Evolutionary conservation across 2,113 vertebrate species (phyloP), one percentile per base, ranked within the genome.

Genomic region (Oreocharis arfaki): DNA sequence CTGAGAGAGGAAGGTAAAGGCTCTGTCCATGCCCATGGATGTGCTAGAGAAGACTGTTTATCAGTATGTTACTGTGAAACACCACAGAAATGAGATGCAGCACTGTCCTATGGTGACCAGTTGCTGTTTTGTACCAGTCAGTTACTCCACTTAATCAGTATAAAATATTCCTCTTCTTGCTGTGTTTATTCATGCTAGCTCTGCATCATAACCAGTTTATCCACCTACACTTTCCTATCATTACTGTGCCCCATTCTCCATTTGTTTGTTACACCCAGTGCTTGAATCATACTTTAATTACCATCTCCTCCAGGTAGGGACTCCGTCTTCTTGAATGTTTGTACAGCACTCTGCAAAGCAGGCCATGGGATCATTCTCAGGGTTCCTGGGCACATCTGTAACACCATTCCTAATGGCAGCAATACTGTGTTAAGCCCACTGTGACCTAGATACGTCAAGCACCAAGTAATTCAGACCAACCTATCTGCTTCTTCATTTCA

Each of bases 181-280:
- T 87, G 12, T 71, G 67, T 88, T 93, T 90, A 80, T 52, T 90
- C 1, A 0, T 10, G 5, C 53, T 65, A 60, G 41, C 33, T 83
- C 42, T 90, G 13, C 42, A 32, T 90, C 57, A 18, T 71, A 83
- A 89, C 74, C 63, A 49, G 32, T 87, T 91, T 52, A 56, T 53
- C 92, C 82, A 92, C 94, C 78, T 64, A 71, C 57, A 53, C 50
- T 83, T 93, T 86, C 90, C 88, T 94, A 73, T 79, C 88, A 57
- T 73, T 73, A 47, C 85, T 65, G 32, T 83, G 61, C 67, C 41
- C 49, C 13, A 0, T 61, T 90, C 70, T 89, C 74, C 75, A 23
- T 55, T 84, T 64, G 55, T 35, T 75, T 88, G 82, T 91, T 93
- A 94, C 82, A 74, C 88, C 63, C 79, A 84, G 42, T 46, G 32